Conservation (phyloP, 2,888 invertebrate genomes). For the Tipula helvola region DNA sequence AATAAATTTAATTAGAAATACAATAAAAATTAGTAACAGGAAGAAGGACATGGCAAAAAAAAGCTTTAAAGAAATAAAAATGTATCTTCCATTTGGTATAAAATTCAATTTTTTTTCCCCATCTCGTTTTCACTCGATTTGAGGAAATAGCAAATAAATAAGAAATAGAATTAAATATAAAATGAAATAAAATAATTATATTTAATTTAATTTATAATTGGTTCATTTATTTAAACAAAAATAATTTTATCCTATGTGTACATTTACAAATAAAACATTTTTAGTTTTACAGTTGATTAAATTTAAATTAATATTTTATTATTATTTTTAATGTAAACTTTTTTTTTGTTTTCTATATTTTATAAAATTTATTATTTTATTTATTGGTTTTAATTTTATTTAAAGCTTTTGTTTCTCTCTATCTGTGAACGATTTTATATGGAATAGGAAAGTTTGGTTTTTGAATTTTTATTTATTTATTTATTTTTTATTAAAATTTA, state of each 20-base stretch:
- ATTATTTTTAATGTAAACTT: background rate
- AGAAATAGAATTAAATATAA: background rate
- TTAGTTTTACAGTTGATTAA: background rate
- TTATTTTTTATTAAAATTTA: background rate
- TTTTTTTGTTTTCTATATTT: background rate
- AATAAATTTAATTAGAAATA: background rate
- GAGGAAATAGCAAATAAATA: background rate
- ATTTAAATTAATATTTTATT: slow-evolving; percentile 4
- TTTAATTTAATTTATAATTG: background rate
- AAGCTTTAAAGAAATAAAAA: background rate
- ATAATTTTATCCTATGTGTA: background rate
- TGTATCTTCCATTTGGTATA: background rate
- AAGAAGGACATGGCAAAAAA: background rate
- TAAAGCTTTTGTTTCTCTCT: background rate
- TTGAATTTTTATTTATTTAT: background rate
- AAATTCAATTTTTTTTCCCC: background rate
- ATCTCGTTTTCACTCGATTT: background rate
- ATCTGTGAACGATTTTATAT: background rate
- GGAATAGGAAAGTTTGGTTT: background rate
- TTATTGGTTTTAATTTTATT: background rate
- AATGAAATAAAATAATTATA: background rate
- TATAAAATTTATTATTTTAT: background rate
- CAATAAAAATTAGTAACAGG: background rate
- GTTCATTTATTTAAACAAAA: background rate
- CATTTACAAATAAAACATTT: background rate